These are phyloP conservation scores for Threskiornis aethiopicus DNA, from an alignment of 2,797 vertebrate genomes.

Conservation along the genomic window DNA sequence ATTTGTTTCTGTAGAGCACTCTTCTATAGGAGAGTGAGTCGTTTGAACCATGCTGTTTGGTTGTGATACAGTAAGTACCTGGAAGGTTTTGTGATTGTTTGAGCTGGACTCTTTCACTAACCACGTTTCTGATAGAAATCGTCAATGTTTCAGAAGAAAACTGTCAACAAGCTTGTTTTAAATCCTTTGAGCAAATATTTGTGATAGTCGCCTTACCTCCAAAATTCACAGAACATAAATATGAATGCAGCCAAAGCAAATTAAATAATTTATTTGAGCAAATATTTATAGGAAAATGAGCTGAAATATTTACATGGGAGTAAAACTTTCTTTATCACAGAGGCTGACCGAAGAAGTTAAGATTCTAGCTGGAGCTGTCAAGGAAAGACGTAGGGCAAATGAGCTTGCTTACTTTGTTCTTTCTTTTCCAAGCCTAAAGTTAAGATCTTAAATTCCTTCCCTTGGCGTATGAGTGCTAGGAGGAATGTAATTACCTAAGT, in stretches of 20 bases:
- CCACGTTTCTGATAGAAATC: background rate
- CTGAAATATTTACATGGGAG: background rate
- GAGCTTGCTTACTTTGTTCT: background rate
- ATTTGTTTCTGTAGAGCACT: background rate
- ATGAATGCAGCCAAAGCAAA: background rate
- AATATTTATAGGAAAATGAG: background rate
- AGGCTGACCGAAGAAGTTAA: background rate
- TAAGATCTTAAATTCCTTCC: background rate
- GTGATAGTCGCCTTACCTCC: background rate
- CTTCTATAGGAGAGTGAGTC: fast-evolving
- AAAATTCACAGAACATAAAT: background rate
- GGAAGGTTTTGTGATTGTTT: background rate
- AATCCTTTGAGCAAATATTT: background rate
- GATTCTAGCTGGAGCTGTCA: background rate
- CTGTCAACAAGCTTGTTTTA: background rate
- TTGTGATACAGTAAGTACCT: background rate
- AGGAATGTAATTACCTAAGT: background rate
- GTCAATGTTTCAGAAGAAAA: background rate
- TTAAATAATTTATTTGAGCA: background rate
- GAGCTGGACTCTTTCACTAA: background rate
- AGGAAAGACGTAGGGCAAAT: background rate
- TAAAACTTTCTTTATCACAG: fast-evolving
- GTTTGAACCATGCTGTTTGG: background rate
- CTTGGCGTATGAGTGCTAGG: background rate
- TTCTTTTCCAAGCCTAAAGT: background rate